Percentiles rank a stretch among this genome's conserved stretches.
These are phyloP conservation scores for Prunella fulvescens DNA, from an alignment of 2,113 vertebrate genomes.

Conservation along the genomic window DNA sequence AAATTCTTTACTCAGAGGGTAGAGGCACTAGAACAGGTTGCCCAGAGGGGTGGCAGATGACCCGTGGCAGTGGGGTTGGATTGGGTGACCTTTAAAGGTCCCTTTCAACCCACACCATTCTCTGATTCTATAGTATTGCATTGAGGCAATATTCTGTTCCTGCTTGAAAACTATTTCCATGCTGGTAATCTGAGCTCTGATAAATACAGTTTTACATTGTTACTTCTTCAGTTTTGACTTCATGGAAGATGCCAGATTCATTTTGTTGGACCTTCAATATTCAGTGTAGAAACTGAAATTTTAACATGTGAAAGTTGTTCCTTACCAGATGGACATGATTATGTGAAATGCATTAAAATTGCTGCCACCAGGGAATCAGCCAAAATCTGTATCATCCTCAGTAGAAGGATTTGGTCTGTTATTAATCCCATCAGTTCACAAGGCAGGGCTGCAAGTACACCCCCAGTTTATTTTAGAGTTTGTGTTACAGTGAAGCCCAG, in stretches of 20 bases:
- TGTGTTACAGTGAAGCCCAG: background rate
- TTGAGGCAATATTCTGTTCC: background rate
- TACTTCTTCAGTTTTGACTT: background rate
- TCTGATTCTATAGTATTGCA: background rate
- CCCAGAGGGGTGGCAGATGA: background rate
- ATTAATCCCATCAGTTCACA: background rate
- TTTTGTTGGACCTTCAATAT: background rate
- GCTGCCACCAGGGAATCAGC: background rate
- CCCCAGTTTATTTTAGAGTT: background rate
- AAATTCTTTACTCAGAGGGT: background rate
- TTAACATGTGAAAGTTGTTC: background rate
- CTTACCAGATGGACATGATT: background rate
- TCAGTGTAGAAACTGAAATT: background rate
- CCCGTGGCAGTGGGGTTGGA: background rate
- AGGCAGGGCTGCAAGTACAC: background rate
- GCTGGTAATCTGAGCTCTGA: background rate
- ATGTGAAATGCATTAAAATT: background rate
- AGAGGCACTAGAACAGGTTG: background rate
- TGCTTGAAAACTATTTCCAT: background rate
- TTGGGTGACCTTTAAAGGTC: background rate
- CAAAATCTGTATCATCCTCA: background rate
- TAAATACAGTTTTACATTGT: background rate
- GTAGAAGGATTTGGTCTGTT: background rate
- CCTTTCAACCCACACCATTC: background rate
- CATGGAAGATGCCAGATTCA: background rate